Evolutionary conservation across 2,888 invertebrate species (phyloP).

Genomic region (Drosophila algonquin): DNA sequence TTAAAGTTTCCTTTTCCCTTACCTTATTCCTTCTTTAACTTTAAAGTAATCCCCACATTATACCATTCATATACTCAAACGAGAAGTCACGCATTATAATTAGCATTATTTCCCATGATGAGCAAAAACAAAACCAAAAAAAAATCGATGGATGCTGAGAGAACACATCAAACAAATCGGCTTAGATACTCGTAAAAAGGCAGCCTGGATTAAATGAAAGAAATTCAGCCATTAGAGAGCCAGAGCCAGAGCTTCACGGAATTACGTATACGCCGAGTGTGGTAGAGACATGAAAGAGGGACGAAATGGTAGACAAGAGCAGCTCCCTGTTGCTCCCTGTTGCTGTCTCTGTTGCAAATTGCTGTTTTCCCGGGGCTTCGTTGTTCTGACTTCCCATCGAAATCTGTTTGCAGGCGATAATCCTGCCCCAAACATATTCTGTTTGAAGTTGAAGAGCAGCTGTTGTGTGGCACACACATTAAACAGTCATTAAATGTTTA

Average conservation of each 20-base stretch:
- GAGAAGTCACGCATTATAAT: conserved; percentile 52
- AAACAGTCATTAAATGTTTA: conserved; percentile 46
- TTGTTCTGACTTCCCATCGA: conserved; percentile 12
- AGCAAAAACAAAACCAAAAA: conserved; percentile 6
- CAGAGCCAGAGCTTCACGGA: conserved; percentile 9
- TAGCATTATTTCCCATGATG: conserved; percentile 57
- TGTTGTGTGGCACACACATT: conserved; percentile 10
- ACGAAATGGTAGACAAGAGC: conserved; percentile 19
- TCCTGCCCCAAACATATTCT: conserved; percentile 23
- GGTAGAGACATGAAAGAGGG: conserved; percentile 32
- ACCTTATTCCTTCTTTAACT: background rate
- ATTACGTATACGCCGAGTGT: background rate
- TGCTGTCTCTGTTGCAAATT: conserved; percentile 28
- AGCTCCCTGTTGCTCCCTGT: background rate
- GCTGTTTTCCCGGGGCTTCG: conserved; percentile 22
- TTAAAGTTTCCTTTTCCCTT: background rate
- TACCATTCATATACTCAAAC: conserved; percentile 22
- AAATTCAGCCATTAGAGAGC: conserved; percentile 52
- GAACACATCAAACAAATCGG: conserved; percentile 70
- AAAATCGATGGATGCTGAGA: conserved; percentile 1
- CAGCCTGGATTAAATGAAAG: conserved; percentile 56
- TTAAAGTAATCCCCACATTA: conserved; percentile 24
- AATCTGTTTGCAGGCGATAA: conserved; percentile 31
- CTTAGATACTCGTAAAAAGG: conserved; percentile 47
- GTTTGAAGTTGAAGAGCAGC: conserved; percentile 48